Conservation (phyloP, 2,113 vertebrate species). For the Sebastes fasciatus region DNA sequence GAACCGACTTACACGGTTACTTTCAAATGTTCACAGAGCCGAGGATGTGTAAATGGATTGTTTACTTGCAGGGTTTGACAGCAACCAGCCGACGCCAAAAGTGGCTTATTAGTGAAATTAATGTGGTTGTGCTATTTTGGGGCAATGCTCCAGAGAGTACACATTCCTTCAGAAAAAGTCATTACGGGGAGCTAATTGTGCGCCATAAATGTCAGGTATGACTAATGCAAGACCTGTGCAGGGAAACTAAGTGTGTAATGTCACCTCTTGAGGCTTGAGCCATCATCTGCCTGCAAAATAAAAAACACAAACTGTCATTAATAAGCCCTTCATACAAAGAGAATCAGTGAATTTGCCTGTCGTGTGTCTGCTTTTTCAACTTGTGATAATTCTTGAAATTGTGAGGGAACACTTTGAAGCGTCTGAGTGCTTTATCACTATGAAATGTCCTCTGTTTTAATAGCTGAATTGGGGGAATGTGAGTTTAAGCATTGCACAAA, state of each 20-base stretch:
- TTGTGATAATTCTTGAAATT: not conserved
- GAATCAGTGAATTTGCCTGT: constrained; percentile 1
- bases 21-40: constrained; percentile 21
- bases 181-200: constrained; percentile 79
- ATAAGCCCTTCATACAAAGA: constrained; percentile 41
- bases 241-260: constrained; percentile 64
- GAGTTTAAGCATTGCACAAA: constrained; percentile 16
- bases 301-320: constrained; percentile 21
- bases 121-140: constrained; percentile 76
- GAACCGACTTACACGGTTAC: constrained; percentile 43
- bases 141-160: constrained; percentile 68
- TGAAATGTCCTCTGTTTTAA: constrained; percentile 10
- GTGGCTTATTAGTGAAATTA: constrained; percentile 74
- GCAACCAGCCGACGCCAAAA: constrained; percentile 47
- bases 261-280: constrained; percentile 52
- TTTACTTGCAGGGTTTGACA: constrained; percentile 61
- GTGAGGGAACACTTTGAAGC: not conserved
- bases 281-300: constrained; percentile 15
- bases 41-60: constrained; percentile 55
- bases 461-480: constrained; percentile 1
- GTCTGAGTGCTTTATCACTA: not conserved
- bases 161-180: constrained; percentile 71
- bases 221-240: constrained; percentile 73
- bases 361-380: not conserved
- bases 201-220: constrained; percentile 81